Base-by-base conservation (phyloP, 2,888 invertebrate genomes). In the Pinctada fucata region DNA sequence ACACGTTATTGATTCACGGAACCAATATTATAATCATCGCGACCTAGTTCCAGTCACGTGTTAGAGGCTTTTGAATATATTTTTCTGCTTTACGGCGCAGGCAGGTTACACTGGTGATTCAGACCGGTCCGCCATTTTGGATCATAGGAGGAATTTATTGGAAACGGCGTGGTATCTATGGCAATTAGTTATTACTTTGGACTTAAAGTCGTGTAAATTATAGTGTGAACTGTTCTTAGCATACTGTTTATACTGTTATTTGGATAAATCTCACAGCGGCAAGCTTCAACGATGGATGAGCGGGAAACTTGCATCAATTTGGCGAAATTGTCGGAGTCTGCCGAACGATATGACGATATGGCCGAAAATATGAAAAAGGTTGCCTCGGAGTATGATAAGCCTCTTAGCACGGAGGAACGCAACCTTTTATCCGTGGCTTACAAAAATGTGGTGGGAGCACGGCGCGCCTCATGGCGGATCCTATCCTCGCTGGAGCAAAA, bases 301-400 rank as follows among this genome's bases (percentile, higher is more conserved):
- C 72, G 79, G 68, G 98, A 98, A 94, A 97, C 98, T 95, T 95
- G 97, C 95, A 98, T 99, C 94, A 97, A 98, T 95, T 96, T 97
- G 95, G 99, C 99, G 94, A 99, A 99, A 95, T 95, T 99, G 93
- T 98, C 99, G 93, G 99, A 99, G 95, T 98, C 99, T 94, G 98
- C 98, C 85, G 99, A 99, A 94, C 95, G 93, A 71, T 98, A 98
- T 94, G 97, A 98, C 95, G 98, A 99, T 94, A 99, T 99, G 99
- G 98, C 98, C 92, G 96, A 96, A 91, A 97, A 97, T 93, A 99
- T 99, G 98, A 98, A 98, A 94, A 96, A 97, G 93, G 98, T 98
- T 92, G 97, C 97, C 95, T 97, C 97, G 92, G 97, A 97, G 90
- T 81, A 97, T 91, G 98, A 91, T 97, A 98, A 48, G 8, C 73